A percentile compares a stretch with the other conserved stretches of the same genome.
Conservation (phyloP, 2,113 vertebrate genomes). For the Spilogale gracilis region DNA sequence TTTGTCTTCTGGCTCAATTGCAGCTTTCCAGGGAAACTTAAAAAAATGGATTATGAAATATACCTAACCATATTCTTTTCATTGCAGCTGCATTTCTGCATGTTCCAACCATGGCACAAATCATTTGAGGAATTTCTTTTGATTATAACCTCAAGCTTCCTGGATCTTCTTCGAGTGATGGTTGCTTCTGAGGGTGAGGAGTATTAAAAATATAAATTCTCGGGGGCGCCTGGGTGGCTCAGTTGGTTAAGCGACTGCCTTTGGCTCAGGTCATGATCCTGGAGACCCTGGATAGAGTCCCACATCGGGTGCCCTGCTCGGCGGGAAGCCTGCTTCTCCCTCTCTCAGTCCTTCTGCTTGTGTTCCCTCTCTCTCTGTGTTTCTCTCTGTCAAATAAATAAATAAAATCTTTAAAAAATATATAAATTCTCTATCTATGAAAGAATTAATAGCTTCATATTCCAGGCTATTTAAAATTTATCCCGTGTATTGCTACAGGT, state of each 20-base stretch:
- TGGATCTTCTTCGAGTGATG: background rate
- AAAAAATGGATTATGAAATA: background rate
- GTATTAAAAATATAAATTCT: slow-evolving; percentile 49
- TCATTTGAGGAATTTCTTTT: slow-evolving; percentile 42
- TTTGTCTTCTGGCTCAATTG: background rate
- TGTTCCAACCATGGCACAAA: background rate
- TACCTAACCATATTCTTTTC: background rate
- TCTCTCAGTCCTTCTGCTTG: no score
- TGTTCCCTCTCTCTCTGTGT: no score
- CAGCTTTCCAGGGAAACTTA: background rate
- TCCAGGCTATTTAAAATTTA: background rate
- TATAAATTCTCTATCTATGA: background rate
- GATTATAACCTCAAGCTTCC: background rate
- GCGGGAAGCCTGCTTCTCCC: no score
- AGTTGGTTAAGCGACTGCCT: no score
- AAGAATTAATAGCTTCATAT: slow-evolving; percentile 13
- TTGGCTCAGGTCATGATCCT: no score
- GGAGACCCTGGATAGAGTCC: no score
- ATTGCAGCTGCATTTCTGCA: background rate
- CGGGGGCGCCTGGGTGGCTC: no score
- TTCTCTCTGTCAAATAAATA: no score
- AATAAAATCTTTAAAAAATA: background rate
- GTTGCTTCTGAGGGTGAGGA: background rate
- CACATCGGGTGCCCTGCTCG: no score
- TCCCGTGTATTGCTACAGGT: background rate